Evolutionary conservation across 2,113 vertebrate genomes (phyloP).

Genomic region (Oryzias javanicus): DNA sequence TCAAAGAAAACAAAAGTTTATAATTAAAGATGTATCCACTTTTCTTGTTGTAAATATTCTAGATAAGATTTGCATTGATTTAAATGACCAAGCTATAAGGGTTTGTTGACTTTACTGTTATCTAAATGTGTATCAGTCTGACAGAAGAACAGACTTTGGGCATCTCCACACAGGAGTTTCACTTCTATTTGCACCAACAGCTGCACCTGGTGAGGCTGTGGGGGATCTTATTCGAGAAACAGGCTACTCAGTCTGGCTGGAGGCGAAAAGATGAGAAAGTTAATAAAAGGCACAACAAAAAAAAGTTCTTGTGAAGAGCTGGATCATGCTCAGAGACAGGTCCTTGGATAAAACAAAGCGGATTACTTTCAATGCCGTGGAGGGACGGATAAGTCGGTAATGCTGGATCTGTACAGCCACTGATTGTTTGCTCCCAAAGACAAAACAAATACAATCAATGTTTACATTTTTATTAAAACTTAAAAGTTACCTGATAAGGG

Average conservation of each 20-base stretch:
- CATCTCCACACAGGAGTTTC: slow-evolving; percentile 2
- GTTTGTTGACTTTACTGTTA: no score
- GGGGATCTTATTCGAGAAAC: slow-evolving; percentile 39
- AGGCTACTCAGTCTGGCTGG: slow-evolving; percentile 12
- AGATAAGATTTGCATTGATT: not conserved
- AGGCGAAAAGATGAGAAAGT: slow-evolving; percentile 8
- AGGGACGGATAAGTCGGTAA: slow-evolving; percentile 18
- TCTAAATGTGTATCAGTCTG: no score
- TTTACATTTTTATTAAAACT: no score
- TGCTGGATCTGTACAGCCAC: slow-evolving; percentile 17
- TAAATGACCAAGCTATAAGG: not conserved
- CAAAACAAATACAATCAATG: no score
- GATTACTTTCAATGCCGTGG: slow-evolving; percentile 53
- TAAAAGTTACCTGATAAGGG: slow-evolving; percentile 89
- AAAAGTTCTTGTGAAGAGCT: not conserved
- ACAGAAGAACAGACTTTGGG: slow-evolving; percentile 10
- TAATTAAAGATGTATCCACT: not conserved
- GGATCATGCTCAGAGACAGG: slow-evolving; percentile 25
- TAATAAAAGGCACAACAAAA: not conserved
- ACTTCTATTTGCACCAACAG: slow-evolving; percentile 25
- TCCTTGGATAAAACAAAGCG: slow-evolving; percentile 54
- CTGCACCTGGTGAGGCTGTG: not conserved
- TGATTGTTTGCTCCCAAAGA: no score
- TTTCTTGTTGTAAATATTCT: not conserved
- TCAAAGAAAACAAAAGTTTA: not conserved